A percentile compares a stretch with the other conserved stretches of the same genome.
Conservation (phyloP, 1,140 invertebrate genomes). For the Tetranychus urticae region DNA sequence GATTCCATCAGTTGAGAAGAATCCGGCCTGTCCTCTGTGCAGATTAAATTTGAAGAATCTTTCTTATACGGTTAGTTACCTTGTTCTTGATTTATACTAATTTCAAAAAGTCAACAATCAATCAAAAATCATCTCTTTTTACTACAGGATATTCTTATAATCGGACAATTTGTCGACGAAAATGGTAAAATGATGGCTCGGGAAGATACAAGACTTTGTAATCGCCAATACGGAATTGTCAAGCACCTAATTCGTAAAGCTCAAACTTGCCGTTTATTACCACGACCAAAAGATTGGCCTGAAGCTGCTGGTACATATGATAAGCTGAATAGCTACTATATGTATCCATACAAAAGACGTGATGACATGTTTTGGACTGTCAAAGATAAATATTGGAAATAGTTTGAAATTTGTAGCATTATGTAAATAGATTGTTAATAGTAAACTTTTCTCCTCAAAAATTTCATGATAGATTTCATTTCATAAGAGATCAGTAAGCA, state of each 20-base stretch:
- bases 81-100: conserved; percentile 1
- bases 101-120: too few species aligned
- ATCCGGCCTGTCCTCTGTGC: conserved; percentile 34
- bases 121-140: conserved; percentile 2
- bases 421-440: too few species aligned
- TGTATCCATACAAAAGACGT: conserved; percentile 1
- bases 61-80: conserved; percentile 40
- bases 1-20: conserved; percentile 21
- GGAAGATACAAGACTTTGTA: conserved; percentile 51
- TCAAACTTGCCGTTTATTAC: conserved; percentile 21
- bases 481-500: too few species aligned
- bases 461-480: too few species aligned
- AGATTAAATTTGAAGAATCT: conserved; percentile 35
- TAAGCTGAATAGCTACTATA: conserved; percentile 8
- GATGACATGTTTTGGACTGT: conserved; percentile 6
- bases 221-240: conserved; percentile 48
- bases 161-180: conserved; percentile 58
- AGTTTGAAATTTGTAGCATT: too few species aligned
- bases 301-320: conserved; percentile 5
- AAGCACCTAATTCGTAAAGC: conserved; percentile 55
- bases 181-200: conserved; percentile 55
- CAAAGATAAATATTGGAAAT: conserved; percentile 7
- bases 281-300: conserved; percentile 3
- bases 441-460: too few species aligned
- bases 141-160: conserved; percentile 52